Evolutionary conservation across 2,888 invertebrate species (phyloP).

Genomic region (Tetragnatha montana): DNA sequence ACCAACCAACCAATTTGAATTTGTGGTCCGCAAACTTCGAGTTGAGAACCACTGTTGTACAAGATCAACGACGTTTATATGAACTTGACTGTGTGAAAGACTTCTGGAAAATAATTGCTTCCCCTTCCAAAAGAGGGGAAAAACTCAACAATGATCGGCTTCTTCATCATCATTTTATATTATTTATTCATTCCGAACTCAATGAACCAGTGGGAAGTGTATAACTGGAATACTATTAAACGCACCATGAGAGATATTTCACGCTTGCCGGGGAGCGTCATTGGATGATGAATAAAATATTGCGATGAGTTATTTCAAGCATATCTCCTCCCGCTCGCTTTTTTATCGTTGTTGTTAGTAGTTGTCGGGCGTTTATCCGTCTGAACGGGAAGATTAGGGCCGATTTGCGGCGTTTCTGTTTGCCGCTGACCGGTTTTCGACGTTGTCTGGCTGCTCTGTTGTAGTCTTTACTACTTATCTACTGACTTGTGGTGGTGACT

Average conservation of each 20-base stretch:
- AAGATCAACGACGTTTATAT: too few relatives aligned
- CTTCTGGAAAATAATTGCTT: too few relatives aligned
- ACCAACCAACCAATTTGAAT: too few relatives aligned
- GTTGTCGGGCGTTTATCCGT: not conserved
- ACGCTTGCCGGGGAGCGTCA: constrained; percentile 35
- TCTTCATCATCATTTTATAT: too few relatives aligned
- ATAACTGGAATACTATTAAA: too few relatives aligned
- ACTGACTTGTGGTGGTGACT: not conserved
- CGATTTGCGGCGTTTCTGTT: not conserved
- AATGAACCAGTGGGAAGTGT: too few relatives aligned
- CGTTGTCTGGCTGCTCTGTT: not conserved
- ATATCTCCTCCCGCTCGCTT: constrained; percentile 30
- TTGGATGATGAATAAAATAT: constrained; percentile 14
- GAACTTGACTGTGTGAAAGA: too few relatives aligned
- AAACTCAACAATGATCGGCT: too few relatives aligned
- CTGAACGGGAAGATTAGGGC: not conserved
- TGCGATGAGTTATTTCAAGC: constrained; percentile 9
- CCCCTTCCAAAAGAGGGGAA: too few relatives aligned
- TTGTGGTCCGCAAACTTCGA: too few relatives aligned
- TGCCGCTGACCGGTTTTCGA: not conserved
- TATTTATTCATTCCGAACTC: too few relatives aligned
- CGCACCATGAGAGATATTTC: constrained; percentile 1
- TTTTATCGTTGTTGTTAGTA: not conserved
- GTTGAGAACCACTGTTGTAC: too few relatives aligned
- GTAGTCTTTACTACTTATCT: not conserved